Evolutionary conservation across 1,140 invertebrate genomes (phyloP).

Genomic region (Bombus soroeensis): DNA sequence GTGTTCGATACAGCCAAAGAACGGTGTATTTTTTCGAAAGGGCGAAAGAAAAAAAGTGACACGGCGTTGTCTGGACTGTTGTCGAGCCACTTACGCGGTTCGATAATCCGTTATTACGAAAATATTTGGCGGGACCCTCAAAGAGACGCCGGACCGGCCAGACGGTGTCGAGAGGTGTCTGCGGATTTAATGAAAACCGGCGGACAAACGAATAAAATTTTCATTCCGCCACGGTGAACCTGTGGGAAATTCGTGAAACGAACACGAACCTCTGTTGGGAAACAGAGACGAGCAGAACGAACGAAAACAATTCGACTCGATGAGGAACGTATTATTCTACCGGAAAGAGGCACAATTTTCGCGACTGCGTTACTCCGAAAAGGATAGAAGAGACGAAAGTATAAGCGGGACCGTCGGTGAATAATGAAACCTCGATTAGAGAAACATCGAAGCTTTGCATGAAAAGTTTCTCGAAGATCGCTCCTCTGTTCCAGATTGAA

Average conservation of each 20-base stretch:
- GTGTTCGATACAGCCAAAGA: background rate
- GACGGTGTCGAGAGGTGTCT: constrained; percentile 61
- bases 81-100: constrained; percentile 30
- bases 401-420: background rate
- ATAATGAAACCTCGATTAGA: constrained; percentile 49
- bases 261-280: constrained; percentile 6
- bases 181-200: constrained; percentile 66
- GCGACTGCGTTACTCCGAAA: background rate
- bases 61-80: background rate
- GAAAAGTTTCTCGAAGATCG: constrained; percentile 18
- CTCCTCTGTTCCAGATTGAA: background rate
- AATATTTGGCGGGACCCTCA: constrained; percentile 61
- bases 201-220: constrained; percentile 66
- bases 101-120: constrained; percentile 60
- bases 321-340: constrained; percentile 48
- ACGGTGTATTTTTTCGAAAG: background rate
- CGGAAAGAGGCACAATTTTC: constrained; percentile 48
- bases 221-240: constrained; percentile 47
- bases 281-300: constrained; percentile 9
- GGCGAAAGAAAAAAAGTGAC: background rate
- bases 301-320: constrained; percentile 59
- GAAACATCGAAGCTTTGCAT: constrained; percentile 34
- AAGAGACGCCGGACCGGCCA: constrained; percentile 33
- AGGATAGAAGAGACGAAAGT: constrained; percentile 3
- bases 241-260: constrained; percentile 55